Evolutionary conservation across 2,113 vertebrate species (phyloP), one percentile per base, ranked within the genome.

Genomic region (Lepus timidus): DNA sequence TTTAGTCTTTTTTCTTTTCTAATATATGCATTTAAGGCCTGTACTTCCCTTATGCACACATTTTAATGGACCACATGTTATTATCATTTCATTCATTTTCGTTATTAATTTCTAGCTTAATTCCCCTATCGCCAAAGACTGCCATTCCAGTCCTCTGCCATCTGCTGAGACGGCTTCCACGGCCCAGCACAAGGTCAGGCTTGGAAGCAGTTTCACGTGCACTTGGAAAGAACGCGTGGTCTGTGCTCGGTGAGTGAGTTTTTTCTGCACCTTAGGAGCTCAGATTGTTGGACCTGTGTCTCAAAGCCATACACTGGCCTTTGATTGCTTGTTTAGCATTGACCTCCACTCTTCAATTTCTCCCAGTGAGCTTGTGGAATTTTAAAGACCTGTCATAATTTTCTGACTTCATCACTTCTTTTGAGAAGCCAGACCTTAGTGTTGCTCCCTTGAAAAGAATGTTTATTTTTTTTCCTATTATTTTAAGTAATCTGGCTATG

Each of bases 61-160:
- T 1, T 87, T 82, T 52, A 27, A 75, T 49, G 74, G 33, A 65
- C 55, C 55, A 36, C 49, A 55, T 89, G 58, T 80, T 65, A 93
- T 65, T 12, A 51, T 25, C 31, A 61, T 82, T 80, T 85, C 19
- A 51, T 67, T 85, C 20, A 68, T 51, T 95, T 86, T 76, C 82
- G 0, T 31, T 70, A 36, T 71, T 95, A 73, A 76, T 68, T 83
- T 87, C 75, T 78, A 68, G 44, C 12, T 91, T 71, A 71, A 64
- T 71, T 91, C 33, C n/a, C 76, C n/a, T 90, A 22, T 36, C 36
- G 44, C n/a, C 87, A 71, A 90, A 86, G 87, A 91, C 68, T 64
- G n/a, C 81, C 29, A 70, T 81, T 82, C 81, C 36, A 71, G 4
- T 31, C 12, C 3, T 61, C 64, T 78, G 23, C 36, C 71, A 58